Evolutionary conservation across 2,888 invertebrate species (phyloP).

Genomic region (Ichneumoninae sp.): DNA sequence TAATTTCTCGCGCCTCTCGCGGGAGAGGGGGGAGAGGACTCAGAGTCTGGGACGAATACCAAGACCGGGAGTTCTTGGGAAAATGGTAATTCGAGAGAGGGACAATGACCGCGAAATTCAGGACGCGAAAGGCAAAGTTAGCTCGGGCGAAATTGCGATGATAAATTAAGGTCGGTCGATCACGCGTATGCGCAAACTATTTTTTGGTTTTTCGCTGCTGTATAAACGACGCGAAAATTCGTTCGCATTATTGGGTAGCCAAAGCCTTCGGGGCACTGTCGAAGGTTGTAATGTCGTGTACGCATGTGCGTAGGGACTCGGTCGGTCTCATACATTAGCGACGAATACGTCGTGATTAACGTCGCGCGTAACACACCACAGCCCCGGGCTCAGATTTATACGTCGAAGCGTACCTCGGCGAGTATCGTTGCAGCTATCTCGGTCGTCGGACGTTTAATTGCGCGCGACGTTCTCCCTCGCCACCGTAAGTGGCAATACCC

Average conservation of each 20-base stretch:
- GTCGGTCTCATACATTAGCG: slow-evolving; percentile 73
- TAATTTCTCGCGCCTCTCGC: slow-evolving; percentile 50
- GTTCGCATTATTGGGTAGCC: slow-evolving; percentile 49
- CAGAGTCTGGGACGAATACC: slow-evolving; percentile 50
- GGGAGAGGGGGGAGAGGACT: not conserved
- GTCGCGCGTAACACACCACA: slow-evolving; percentile 64
- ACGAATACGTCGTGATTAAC: slow-evolving; percentile 70
- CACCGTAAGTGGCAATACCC: slow-evolving; percentile 73
- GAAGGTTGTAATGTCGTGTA: slow-evolving; percentile 46
- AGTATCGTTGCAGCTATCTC: slow-evolving; percentile 37
- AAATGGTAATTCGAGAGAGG: slow-evolving; percentile 11
- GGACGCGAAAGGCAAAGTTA: slow-evolving; percentile 7
- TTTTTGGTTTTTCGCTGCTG: not conserved
- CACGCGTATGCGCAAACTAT: slow-evolving; percentile 2
- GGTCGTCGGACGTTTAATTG: slow-evolving; percentile 73
- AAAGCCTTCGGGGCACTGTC: slow-evolving; percentile 63
- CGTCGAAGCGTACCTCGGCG: slow-evolving; percentile 64
- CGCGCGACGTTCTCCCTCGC: slow-evolving; percentile 48
- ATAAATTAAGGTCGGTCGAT: slow-evolving; percentile 40
- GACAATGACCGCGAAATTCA: slow-evolving; percentile 49
- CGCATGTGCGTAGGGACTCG: slow-evolving; percentile 36
- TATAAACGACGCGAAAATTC: slow-evolving; percentile 40
- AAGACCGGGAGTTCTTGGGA: slow-evolving; percentile 50
- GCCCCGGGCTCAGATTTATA: slow-evolving; percentile 71
- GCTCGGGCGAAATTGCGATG: slow-evolving; percentile 39